Evolutionary conservation across 2,888 invertebrate genomes (phyloP).

Genomic region (Mesodorylaimus sp.): DNA sequence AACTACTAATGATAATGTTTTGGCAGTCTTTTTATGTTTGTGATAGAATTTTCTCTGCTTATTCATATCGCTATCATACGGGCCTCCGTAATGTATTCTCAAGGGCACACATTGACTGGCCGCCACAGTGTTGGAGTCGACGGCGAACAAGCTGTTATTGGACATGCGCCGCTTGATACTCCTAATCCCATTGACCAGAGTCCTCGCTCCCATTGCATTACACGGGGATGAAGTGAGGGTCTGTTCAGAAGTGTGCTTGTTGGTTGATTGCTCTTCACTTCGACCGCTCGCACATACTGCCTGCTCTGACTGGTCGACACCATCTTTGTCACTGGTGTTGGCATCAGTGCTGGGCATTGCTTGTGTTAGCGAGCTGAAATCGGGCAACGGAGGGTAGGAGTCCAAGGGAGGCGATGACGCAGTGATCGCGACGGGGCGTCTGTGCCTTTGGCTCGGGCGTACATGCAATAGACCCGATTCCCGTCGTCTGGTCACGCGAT

Average conservation of each 20-base stretch:
- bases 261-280: too few species aligned
- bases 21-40: slow-evolving; percentile 1
- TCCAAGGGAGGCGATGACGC: too few species aligned
- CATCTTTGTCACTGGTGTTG: too few species aligned
- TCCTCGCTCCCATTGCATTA: neutral
- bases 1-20: neutral
- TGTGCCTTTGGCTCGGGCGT: too few species aligned
- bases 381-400: too few species aligned
- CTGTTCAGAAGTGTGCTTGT: too few species aligned
- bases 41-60: slow-evolving; percentile 3
- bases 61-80: neutral
- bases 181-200: neutral
- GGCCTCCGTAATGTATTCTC: slow-evolving; percentile 7
- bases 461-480: neutral
- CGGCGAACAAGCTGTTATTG: neutral
- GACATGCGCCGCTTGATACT: neutral
- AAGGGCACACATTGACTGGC: neutral
- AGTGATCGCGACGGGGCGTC: too few species aligned
- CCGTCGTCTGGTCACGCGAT: neutral
- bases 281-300: too few species aligned
- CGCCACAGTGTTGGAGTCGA: neutral
- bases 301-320: too few species aligned
- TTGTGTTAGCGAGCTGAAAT: too few species aligned
- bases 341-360: too few species aligned
- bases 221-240: too few species aligned